Percentiles rank a stretch among this genome's conserved stretches.
Conservation (phyloP, 2,888 invertebrate genomes). For the Oscheius sp. region DNA sequence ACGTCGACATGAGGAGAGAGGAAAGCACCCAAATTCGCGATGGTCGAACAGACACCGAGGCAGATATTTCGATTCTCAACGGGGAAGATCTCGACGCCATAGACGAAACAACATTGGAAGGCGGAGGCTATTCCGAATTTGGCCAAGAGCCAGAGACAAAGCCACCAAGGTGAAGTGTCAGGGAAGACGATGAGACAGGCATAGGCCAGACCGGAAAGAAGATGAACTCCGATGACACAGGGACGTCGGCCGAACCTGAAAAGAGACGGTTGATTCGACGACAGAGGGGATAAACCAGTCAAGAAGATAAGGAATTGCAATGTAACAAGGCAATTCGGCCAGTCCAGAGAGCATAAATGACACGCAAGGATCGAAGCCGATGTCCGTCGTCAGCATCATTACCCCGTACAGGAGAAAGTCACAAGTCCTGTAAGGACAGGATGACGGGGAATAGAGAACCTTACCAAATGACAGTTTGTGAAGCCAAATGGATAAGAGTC, state of each 20-base stretch:
- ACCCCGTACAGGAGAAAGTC: constrained; percentile 65
- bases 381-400: constrained; percentile 57
- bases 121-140: constrained; percentile 64
- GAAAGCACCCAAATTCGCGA: constrained; percentile 57
- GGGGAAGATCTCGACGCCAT: constrained; percentile 65
- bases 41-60: constrained; percentile 57
- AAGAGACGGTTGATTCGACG: too few relatives aligned
- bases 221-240: constrained; percentile 18
- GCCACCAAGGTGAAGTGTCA: not conserved
- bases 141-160: constrained; percentile 62
- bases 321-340: constrained; percentile 63
- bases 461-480: constrained; percentile 4
- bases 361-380: constrained; percentile 55
- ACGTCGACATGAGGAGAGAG: constrained; percentile 52
- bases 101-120: constrained; percentile 67
- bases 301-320: constrained; percentile 57
- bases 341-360: constrained; percentile 62
- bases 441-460: not conserved
- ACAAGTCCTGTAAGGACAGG: constrained; percentile 42
- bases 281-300: constrained; percentile 46
- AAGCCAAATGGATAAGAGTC: constrained; percentile 8
- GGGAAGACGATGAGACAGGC: not conserved
- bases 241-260: constrained; percentile 9
- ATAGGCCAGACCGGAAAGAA: constrained; percentile 1
- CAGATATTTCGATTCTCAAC: constrained; percentile 49